Conservation (phyloP, 1,140 invertebrate genomes). For the Spodoptera litura region DNA sequence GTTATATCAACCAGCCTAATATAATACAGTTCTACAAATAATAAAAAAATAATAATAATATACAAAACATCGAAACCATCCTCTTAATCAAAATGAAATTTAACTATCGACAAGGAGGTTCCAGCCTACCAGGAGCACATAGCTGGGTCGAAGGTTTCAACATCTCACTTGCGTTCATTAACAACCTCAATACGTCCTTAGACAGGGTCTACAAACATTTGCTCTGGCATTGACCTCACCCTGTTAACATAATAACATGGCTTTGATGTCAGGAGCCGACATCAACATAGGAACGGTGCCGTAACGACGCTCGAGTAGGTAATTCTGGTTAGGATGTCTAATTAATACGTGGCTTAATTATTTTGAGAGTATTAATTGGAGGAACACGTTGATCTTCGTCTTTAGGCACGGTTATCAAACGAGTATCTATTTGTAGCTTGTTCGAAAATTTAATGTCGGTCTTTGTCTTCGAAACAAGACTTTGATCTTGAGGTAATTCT, state of each 20-base stretch:
- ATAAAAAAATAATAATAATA: background rate
- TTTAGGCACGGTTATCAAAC: background rate
- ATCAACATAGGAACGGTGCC: slow-evolving; percentile 14
- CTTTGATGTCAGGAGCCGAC: slow-evolving; percentile 40
- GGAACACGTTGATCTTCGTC: slow-evolving; percentile 2
- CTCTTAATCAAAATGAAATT: background rate
- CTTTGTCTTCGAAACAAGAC: too few species aligned
- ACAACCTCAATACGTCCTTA: slow-evolving; percentile 34
- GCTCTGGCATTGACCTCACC: slow-evolving; percentile 40
- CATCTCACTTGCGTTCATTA: slow-evolving; percentile 40
- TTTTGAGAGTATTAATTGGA: slow-evolving; percentile 18
- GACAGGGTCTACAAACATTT: slow-evolving; percentile 40
- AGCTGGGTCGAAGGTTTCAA: slow-evolving; percentile 7
- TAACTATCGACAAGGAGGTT: background rate
- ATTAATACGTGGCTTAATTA: slow-evolving; percentile 41
- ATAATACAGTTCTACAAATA: background rate
- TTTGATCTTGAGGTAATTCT: too few species aligned
- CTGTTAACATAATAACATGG: slow-evolving; percentile 44
- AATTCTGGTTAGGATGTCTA: slow-evolving; percentile 41
- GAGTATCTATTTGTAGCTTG: too few species aligned
- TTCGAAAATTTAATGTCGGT: too few species aligned
- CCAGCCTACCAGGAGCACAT: background rate
- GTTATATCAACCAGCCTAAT: too few species aligned
- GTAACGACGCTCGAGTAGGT: slow-evolving; percentile 32
- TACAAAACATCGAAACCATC: background rate